Evolutionary conservation across 2,113 vertebrate species (phyloP).

Genomic region (Notarius quadriscutis): DNA sequence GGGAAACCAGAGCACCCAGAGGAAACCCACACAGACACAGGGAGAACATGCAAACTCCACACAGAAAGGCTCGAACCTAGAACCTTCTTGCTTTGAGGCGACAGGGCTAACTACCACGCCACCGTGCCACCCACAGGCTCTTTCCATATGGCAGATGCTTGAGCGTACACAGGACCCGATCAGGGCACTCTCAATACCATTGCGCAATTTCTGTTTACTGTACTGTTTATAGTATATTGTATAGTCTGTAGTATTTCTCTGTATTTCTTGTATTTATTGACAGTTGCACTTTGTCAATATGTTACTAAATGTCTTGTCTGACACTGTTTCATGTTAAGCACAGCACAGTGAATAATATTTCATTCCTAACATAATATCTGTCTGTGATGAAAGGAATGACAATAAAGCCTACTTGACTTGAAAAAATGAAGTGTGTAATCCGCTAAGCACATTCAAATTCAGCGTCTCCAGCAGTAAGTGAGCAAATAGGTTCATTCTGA

Average conservation of each 20-base stretch:
- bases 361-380: neutral
- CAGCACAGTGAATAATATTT: neutral
- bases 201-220: neutral
- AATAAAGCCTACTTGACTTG: neutral
- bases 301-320: neutral
- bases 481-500: neutral
- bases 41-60: too few relatives aligned
- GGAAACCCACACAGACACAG: too few relatives aligned
- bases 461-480: slow-evolving; percentile 2
- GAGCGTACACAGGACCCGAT: neutral
- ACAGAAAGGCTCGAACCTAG: too few relatives aligned
- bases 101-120: too few relatives aligned
- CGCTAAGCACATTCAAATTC: neutral
- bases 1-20: too few relatives aligned
- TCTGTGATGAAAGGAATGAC: neutral
- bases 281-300: neutral
- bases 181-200: neutral
- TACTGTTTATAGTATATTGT: neutral
- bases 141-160: neutral
- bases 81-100: too few relatives aligned
- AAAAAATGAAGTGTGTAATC: neutral
- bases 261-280: neutral
- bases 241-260: neutral
- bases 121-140: too few relatives aligned
- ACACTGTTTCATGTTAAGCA: neutral